Evolutionary conservation across 2,113 vertebrate genomes (phyloP).

Genomic region (Promerops cafer): DNA sequence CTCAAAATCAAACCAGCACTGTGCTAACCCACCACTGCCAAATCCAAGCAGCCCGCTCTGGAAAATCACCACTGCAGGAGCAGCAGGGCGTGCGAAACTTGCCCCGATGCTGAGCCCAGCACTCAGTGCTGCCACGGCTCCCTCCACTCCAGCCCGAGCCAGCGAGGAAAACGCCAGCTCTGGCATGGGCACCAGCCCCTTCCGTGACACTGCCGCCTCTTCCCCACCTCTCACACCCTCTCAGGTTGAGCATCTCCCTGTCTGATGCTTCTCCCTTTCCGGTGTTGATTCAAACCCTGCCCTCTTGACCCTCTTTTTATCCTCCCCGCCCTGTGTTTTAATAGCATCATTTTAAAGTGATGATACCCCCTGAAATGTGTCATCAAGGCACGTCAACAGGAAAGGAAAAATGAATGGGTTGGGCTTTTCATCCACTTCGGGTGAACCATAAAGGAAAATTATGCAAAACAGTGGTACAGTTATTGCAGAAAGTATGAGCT

Average conservation of each 20-base stretch:
- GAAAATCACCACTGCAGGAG: not conserved
- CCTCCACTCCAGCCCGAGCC: not conserved
- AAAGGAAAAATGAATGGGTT: conserved; percentile 1
- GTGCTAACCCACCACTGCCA: not conserved
- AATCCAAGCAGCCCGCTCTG: not conserved
- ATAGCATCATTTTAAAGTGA: not conserved
- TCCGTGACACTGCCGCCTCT: not conserved
- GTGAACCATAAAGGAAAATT: not conserved
- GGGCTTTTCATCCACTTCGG: not conserved
- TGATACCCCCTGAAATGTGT: conserved; percentile 23
- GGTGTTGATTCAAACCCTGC: conserved; percentile 28
- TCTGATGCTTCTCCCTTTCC: not conserved
- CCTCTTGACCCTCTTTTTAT: conserved; percentile 14
- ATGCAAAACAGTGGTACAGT: not conserved
- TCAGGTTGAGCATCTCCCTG: not conserved
- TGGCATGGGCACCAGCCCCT: not conserved
- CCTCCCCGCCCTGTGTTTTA: not conserved
- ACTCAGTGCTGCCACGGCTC: accelerated
- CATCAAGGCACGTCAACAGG: conserved; percentile 32
- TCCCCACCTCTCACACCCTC: not conserved
- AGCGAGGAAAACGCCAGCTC: not conserved
- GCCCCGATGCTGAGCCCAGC: not conserved
- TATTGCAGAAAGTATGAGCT: not conserved
- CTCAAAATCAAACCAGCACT: not conserved
- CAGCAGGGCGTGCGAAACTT: not conserved